phyloP scores from a whole-genome alignment of 2,888 invertebrate species.

The Platycheirus rosarum region DNA sequence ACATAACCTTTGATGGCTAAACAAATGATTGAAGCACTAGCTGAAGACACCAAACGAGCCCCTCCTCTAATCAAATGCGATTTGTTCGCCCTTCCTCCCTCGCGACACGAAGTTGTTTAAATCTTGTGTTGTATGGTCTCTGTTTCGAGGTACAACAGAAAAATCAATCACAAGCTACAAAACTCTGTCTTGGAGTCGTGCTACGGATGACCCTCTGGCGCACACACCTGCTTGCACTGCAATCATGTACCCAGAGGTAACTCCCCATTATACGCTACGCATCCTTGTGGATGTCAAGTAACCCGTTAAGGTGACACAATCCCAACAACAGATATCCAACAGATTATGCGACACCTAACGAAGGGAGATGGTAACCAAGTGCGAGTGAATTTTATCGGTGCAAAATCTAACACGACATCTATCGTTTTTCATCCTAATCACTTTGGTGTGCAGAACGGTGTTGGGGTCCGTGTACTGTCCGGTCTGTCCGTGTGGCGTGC shows the following conservation, averaged over 20 bases:
- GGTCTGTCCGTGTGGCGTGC: constrained; percentile 59
- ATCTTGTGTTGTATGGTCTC: background rate
- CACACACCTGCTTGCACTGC: constrained; percentile 49
- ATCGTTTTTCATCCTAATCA: constrained; percentile 74
- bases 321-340: constrained; percentile 47
- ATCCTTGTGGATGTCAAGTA: constrained; percentile 57
- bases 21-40: constrained; percentile 62
- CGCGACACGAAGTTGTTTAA: no score
- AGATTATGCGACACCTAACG: constrained; percentile 59
- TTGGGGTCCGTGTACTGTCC: constrained; percentile 20
- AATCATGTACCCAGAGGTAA: constrained; percentile 31
- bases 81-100: constrained; percentile 21
- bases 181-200: constrained; percentile 48
- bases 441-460: constrained; percentile 43
- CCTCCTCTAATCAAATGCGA: constrained; percentile 52
- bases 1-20: constrained; percentile 65
- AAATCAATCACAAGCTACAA: constrained; percentile 64
- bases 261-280: constrained; percentile 43
- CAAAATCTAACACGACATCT: constrained; percentile 74
- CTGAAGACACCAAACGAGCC: constrained; percentile 39
- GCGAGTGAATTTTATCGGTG: constrained; percentile 73
- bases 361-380: constrained; percentile 60
- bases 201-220: constrained; percentile 62
- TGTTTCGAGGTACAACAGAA: constrained; percentile 14
- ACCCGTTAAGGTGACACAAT: constrained; percentile 73